Evolutionary conservation across 2,888 invertebrate species (phyloP).

Genomic region (Campaea margaritaria): DNA sequence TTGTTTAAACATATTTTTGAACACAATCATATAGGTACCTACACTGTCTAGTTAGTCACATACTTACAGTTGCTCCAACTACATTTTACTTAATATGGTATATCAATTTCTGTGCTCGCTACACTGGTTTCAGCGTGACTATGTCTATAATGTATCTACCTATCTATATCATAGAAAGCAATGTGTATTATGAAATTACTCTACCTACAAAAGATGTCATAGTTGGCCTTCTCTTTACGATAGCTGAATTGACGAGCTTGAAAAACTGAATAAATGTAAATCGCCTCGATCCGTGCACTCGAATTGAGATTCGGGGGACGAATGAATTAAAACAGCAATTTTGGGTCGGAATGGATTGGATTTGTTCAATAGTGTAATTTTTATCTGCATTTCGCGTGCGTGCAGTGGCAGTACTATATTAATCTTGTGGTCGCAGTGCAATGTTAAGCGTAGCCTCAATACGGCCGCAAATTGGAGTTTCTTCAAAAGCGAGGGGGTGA

Average conservation of each 20-base stretch:
- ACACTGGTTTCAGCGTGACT: too few species aligned
- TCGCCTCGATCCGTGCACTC: not conserved
- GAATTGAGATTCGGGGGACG: slow-evolving; percentile 17
- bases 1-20: not conserved
- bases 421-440: not conserved
- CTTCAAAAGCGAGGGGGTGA: slow-evolving; percentile 7
- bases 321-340: slow-evolving; percentile 29
- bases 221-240: not conserved
- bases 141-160: too few species aligned
- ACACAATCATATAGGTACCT: too few species aligned
- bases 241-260: not conserved
- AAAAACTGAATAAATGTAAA: slow-evolving; percentile 24
- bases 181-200: too few species aligned
- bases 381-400: slow-evolving; percentile 1
- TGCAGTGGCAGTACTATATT: too few species aligned
- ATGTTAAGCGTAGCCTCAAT: not conserved
- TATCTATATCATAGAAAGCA: too few species aligned
- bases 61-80: too few species aligned
- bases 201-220: too few species aligned
- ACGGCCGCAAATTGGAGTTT: slow-evolving; percentile 1
- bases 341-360: slow-evolving; percentile 8
- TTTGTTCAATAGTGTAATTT: slow-evolving; percentile 3
- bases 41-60: too few species aligned
- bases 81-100: too few species aligned
- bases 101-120: too few species aligned